Base-by-base conservation (phyloP, 2,797 vertebrate species). In the Distichodus sexfasciatus region DNA sequence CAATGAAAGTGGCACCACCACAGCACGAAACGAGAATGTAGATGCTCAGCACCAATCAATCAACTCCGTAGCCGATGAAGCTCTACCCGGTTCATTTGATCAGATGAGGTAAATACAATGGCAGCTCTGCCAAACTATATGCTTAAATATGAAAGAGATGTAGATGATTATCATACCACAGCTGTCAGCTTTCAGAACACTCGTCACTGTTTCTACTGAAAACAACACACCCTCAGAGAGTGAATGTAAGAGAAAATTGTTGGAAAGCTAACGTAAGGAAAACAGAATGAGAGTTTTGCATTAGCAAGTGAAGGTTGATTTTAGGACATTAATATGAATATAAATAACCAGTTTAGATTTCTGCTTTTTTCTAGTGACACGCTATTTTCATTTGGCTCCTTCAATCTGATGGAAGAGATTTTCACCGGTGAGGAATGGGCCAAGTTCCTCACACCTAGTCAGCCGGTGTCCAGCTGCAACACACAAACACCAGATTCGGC, bases 341-440 rank as follows among this genome's bases (percentile, higher is more conserved):
- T n/a, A n/a, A n/a, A n/a, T n/a, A n/a, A n/a, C n/a, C n/a, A n/a
- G n/a, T n/a, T n/a, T n/a, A n/a, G n/a, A 67, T 6, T 1, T 69
- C 46, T 44, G 66, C 84, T 87, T 69, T 73, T 55, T 10, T 15
- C 14, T 26, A 71, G 71, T 69, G 82, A 89, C 47, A 79, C 83
- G 78, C 76, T 87, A 12, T 75, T 88, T 23, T 79, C 87, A 14
- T 78, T 89, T 15, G 86, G 86, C 7, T 81, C 87, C 0, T 89
- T 89, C 26, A 91, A 87, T 51, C 77, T 93, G 4, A 80, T 91
- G 80, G 90, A 92, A 0, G 91, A 92, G 76, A 92, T 92, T 0
- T 64, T 79, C 50, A 84, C 73, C 1, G 89, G 86, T 59, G 83
- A 88, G 50, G 80, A 90, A 46, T 92, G 90, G 90, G 86, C 84